Base-by-base conservation (phyloP, 1,140 invertebrate genomes). In the Drosophila ananassae region DNA sequence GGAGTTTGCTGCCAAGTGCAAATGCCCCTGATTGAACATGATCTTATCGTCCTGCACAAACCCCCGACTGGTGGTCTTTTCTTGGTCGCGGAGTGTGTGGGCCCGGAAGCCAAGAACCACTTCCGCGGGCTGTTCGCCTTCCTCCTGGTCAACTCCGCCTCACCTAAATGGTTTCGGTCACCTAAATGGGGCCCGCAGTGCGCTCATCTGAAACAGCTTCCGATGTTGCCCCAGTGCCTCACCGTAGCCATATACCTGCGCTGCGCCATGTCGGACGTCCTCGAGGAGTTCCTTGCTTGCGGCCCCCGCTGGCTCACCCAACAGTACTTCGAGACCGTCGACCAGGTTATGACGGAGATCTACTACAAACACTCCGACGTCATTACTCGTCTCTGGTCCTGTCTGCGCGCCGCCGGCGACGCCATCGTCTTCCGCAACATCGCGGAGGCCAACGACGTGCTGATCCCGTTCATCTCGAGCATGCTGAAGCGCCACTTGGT, bases 401-500 rank as follows among this genome's bases (percentile, higher is more conserved):
- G 46, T 2, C 6, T 81, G 0, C 34, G 17, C 5, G 55, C 67
- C 2, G 73, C 74, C 0, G 41, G 39, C 2, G 47, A 41, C 6
- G 46, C 68, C 9, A 46, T 81, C 6, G 24, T 44, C 3, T 10
- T 41, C 9, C 25, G 25, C n/a, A 12, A 21, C 7, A 3, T 24
- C 0, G 3, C 12, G 2, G 47, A 32, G 48, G 58, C n/a, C 34
- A 52, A 12, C 1, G 10, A 30, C n/a, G 22, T 32, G 4, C 10
- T n/a, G 9, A 21, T n/a, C 3, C 32, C 21, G 5, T 30, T 55
- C 10, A 12, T 69, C 9, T 10, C 10, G 8, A 48, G 59, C 1
- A 22, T 80, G 28, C 41, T 81, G 3, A 78, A 81, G 34, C 59
- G 73, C 3, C 51, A 81, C 24, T 8, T 81, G 28, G 41, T 81